Evolutionary conservation across 2,797 vertebrate species (phyloP), one percentile per base, ranked within the genome.

Genomic region (Xerus rutilus): DNA sequence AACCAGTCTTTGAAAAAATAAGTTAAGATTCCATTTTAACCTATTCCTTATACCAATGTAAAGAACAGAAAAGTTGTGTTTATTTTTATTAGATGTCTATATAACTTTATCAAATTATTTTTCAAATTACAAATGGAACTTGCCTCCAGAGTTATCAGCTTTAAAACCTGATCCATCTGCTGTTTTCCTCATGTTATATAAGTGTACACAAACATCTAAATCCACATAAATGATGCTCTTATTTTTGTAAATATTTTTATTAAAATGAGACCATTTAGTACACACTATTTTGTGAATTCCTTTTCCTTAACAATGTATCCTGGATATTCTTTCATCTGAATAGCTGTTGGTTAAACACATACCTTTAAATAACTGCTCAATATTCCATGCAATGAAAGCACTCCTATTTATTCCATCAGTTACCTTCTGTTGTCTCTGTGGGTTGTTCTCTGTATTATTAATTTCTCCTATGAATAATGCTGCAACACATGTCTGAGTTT

Each of bases 221-320:
- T 20, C 30, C 17, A 86, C 54, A 14, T 17, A 93, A 89, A 82
- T 52, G 5, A 1, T 88, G 17, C 28, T 65, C 3, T 87, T 79
- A 62, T 32, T 74, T 88, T 78, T 70, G 3, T 32, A 86, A 82
- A 39, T 43, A 2, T 93, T 91, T 87, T 77, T 72, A 67, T 81
- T 91, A 90, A 95, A 90, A 84, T 59, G 25, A 97, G 47, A 25
- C 7, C 18, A 70, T 82, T 87, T 14, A 70, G 30, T 64, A 69
- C 2, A 64, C 11, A 39, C 54, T 76, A 81, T 32, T 90, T 45
- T 87, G 15, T 9, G 86, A 47, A n/a, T 62, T 82, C 2, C 62
- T 93, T 90, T 67, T 45, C n/a, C 17, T 82, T 86, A 86, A 52
- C 32, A 59, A 7, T 78, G 1, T 91, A 79, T 88, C 18, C 30